phyloP scores from a whole-genome alignment of 2,888 invertebrate genomes.

The Germaria angustata region DNA sequence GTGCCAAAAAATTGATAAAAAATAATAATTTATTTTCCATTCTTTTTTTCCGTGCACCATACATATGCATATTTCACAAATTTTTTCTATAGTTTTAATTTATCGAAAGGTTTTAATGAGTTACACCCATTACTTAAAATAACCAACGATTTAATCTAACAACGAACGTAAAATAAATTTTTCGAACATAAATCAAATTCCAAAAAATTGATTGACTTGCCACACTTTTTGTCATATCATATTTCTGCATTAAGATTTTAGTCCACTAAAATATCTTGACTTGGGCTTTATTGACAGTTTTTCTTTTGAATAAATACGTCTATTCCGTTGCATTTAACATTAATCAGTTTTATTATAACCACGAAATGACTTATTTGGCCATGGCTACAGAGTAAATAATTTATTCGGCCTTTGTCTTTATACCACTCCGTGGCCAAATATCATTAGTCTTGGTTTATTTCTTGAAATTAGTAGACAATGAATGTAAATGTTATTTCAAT shows the following conservation, averaged over 20 bases:
- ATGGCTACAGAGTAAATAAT: slow-evolving; percentile 31
- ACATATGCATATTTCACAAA: no score
- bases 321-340: slow-evolving; percentile 31
- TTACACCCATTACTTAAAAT: not conserved
- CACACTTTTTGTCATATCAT: slow-evolving; percentile 34
- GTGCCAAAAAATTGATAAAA: not conserved
- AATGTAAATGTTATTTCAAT: slow-evolving; percentile 62
- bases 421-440: slow-evolving; percentile 20
- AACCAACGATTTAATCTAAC: not conserved
- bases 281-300: slow-evolving; percentile 30
- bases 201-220: slow-evolving; percentile 40
- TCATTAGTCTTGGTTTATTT: slow-evolving; percentile 53
- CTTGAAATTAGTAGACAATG: slow-evolving; percentile 34
- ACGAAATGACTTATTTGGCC: slow-evolving; percentile 52
- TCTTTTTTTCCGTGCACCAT: not conserved
- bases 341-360: slow-evolving; percentile 33
- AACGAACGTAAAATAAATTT: not conserved
- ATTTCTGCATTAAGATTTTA: slow-evolving; percentile 18
- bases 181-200: not conserved
- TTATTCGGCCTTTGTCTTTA: slow-evolving; percentile 20
- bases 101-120: not conserved
- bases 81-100: not conserved
- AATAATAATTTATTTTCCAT: not conserved
- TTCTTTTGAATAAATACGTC: slow-evolving; percentile 17
- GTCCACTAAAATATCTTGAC: slow-evolving; percentile 32